These are phyloP conservation scores for Drosophila ananassae DNA, from an alignment of 1,140 invertebrate genomes.

Conservation along the genomic window DNA sequence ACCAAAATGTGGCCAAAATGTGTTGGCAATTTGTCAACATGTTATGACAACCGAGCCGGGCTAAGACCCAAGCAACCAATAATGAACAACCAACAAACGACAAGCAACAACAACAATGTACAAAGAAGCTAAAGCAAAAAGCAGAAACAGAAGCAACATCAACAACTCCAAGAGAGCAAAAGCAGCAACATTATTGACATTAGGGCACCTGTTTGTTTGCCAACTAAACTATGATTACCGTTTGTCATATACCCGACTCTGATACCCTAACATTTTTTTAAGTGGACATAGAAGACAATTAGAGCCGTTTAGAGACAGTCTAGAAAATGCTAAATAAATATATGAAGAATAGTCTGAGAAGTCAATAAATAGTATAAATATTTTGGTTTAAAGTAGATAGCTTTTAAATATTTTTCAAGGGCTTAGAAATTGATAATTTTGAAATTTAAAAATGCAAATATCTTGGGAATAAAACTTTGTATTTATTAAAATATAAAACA, in stretches of 20 bases:
- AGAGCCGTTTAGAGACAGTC: not conserved
- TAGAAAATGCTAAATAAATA: not conserved
- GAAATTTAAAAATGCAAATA: no score
- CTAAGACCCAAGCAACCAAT: slow-evolving; percentile 32
- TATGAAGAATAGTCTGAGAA: no score
- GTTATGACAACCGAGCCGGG: slow-evolving; percentile 62
- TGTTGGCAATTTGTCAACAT: slow-evolving; percentile 79
- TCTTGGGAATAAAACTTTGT: no score
- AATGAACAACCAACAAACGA: slow-evolving; percentile 16
- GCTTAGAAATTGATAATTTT: no score
- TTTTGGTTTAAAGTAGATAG: no score
- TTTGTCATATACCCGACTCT: slow-evolving; percentile 34
- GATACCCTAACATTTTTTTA: slow-evolving; percentile 26
- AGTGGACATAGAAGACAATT: no score
- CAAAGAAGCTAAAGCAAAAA: slow-evolving; percentile 8
- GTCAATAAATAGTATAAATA: no score
- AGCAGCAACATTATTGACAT: slow-evolving; percentile 72
- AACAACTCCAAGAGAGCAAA: slow-evolving; percentile 14
- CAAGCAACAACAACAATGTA: slow-evolving; percentile 18
- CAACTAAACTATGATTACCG: slow-evolving; percentile 79
- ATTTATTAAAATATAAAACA: no score
- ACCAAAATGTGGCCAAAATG: slow-evolving; percentile 73
- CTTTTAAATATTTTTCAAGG: no score
- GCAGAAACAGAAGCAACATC: slow-evolving; percentile 30
- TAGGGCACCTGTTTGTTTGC: slow-evolving; percentile 78